phyloP scores from a whole-genome alignment of 2,113 vertebrate genomes.

The Malaclemys terrapin region DNA sequence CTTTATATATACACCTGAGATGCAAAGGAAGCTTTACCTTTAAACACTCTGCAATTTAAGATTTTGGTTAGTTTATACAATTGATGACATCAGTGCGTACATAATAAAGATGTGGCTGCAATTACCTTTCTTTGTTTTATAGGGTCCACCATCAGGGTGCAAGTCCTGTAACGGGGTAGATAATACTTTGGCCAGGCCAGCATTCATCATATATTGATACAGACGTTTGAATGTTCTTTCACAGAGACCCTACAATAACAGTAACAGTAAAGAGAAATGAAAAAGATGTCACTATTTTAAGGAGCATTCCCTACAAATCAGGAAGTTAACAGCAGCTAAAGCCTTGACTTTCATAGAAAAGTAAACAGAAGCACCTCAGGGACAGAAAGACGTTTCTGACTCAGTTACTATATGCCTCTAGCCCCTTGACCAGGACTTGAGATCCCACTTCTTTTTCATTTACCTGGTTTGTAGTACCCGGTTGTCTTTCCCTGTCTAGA shows the following conservation, averaged over 20 bases:
- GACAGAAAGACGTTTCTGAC: background rate
- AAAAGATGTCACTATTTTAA: background rate
- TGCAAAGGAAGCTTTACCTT: background rate
- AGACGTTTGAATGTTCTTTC: constrained; percentile 88
- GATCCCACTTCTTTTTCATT: background rate
- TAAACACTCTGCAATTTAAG: background rate
- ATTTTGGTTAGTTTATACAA: background rate
- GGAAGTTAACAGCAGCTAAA: background rate
- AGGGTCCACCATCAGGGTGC: constrained; percentile 84
- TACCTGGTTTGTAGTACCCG: background rate
- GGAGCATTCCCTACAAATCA: background rate
- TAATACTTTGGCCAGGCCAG: constrained; percentile 85
- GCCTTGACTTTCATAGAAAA: background rate
- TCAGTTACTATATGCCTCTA: background rate
- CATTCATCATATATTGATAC: constrained; percentile 89
- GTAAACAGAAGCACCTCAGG: background rate
- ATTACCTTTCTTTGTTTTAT: constrained; percentile 91
- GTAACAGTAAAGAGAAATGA: background rate
- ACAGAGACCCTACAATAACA: constrained; percentile 81
- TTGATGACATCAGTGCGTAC: background rate
- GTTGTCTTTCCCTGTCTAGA: background rate
- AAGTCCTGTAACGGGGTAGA: constrained; percentile 87
- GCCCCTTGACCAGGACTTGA: background rate
- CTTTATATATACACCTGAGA: background rate
- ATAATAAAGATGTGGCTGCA: background rate